Evolutionary conservation across 2,888 invertebrate genomes (phyloP), one percentile per base, ranked within the genome.

Genomic region (Ichneumon xanthorius): DNA sequence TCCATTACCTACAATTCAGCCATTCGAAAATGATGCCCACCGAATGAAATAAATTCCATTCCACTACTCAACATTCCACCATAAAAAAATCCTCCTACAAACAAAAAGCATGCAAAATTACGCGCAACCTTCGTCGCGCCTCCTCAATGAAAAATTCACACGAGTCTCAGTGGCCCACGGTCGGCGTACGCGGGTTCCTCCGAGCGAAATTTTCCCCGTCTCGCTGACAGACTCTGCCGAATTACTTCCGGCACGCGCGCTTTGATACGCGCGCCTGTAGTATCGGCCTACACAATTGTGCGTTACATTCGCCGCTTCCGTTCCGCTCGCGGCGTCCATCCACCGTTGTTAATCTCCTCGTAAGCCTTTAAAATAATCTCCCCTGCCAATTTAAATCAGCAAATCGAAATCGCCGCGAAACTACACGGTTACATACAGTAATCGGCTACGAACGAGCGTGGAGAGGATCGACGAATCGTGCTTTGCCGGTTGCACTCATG

Each of bases 321-420:
- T 71, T 81, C 48, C 67, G 63, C 80, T 80, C 85, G 71, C 75
- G 76, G 30, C 72, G 80, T 55, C 78, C 68, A 81, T 85, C 53
- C 87, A 84, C 78, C 58, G 86, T 11, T 14, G 87, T 88, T 92
- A 93, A 93, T 92, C 92, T 90, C 65, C 84, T 87, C 90, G 89
- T 91, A 91, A 93, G 92, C 93, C 91, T 92, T 93, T 92, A 92
- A 92, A 93, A 93, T 93, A 92, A 93, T 93, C 92, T 90, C 91
- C 90, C 87, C 84, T 88, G 89, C 89, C 90, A 89, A 90, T 90
- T 87, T 88, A 86, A 89, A 89, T 88, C 87, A 87, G 88, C 88
- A 88, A 90, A 92, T 92, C 89, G 92, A 92, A 92, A 93, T 92
- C 89, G 91, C 92, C 91, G 82, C 90, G 90, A 91, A 91, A 91